A percentile compares a stretch with the other conserved stretches of the same genome.
Evolutionary conservation across 2,797 vertebrate species (phyloP).

Genomic region (Sternarchorhynchus goeldii): DNA sequence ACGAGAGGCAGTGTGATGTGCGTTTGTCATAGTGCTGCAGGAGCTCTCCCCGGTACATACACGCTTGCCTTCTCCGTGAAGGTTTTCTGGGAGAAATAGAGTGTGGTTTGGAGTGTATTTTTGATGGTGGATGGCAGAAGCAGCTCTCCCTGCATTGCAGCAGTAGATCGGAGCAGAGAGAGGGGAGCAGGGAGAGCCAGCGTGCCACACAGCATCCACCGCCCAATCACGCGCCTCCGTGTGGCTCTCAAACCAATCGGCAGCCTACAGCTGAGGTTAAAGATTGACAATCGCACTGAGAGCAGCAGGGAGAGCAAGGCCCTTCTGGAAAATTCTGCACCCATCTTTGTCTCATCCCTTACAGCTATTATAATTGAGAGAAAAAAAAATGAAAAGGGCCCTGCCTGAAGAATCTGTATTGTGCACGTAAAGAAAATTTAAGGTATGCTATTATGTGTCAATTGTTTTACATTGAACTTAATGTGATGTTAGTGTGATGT

Average conservation of each 20-base stretch:
- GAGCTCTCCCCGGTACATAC: conserved; percentile 43
- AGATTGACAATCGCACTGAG: conserved; percentile 92
- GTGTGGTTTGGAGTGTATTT: conserved; percentile 60
- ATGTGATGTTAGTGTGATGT: conserved; percentile 63
- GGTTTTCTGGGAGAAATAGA: conserved; percentile 54
- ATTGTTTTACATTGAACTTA: conserved; percentile 71
- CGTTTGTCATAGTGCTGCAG: conserved; percentile 54
- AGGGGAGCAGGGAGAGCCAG: conserved; percentile 81
- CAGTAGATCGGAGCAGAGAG: conserved; percentile 84
- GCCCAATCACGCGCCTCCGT: conserved; percentile 83
- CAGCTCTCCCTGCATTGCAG: conserved; percentile 96
- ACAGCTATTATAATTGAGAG: conserved; percentile 75
- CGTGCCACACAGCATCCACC: conserved; percentile 77
- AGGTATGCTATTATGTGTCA: conserved; percentile 79
- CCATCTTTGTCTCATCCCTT: conserved; percentile 87
- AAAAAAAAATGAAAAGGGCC: conserved; percentile 63
- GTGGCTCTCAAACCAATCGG: conserved; percentile 84
- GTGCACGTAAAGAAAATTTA: conserved; percentile 77
- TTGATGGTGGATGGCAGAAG: conserved; percentile 59
- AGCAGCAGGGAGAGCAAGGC: conserved; percentile 84
- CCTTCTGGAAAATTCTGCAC: conserved; percentile 96
- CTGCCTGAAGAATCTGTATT: conserved; percentile 80
- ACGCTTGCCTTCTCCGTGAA: conserved; percentile 24
- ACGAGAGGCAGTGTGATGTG: conserved; percentile 66
- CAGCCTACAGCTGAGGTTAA: conserved; percentile 87